phyloP scores from a whole-genome alignment of 1,140 invertebrate species.

The Daktulosphaira vitifoliae region DNA sequence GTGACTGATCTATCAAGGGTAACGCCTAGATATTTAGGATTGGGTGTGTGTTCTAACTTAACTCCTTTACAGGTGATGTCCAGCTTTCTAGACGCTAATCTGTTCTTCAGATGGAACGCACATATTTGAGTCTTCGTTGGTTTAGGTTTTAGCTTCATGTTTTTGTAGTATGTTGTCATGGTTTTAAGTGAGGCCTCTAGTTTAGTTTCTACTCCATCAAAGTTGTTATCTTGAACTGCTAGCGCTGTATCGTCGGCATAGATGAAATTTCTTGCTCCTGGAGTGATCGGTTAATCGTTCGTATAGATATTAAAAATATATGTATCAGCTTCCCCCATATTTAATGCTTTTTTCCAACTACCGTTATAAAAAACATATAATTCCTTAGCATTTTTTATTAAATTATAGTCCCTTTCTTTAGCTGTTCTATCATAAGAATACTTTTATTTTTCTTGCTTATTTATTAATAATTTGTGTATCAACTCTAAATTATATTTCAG shows the following conservation, averaged over 20 bases:
- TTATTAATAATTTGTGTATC: too few species aligned
- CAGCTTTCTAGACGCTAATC: not conserved
- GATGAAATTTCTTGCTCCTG: constrained; percentile 27
- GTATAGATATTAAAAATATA: constrained; percentile 40
- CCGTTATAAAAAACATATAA: too few species aligned
- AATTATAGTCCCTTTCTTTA: too few species aligned
- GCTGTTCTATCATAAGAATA: too few species aligned
- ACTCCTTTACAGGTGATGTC: not conserved
- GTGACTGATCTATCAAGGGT: constrained; percentile 14
- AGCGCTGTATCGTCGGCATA: constrained; percentile 37
- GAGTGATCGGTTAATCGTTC: constrained; percentile 34
- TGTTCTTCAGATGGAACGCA: constrained; percentile 21
- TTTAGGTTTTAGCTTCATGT: constrained; percentile 13
- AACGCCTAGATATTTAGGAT: constrained; percentile 14
- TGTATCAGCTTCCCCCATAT: too few species aligned
- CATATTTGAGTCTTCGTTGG: constrained; percentile 16
- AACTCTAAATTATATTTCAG: too few species aligned
- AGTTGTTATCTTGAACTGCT: constrained; percentile 20
- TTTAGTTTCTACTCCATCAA: constrained; percentile 9
- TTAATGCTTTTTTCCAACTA: too few species aligned
- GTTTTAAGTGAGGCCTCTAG: too few species aligned
- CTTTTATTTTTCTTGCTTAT: too few species aligned
- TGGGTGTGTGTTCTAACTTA: constrained; percentile 2
- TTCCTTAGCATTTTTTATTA: too few species aligned
- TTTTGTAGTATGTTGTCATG: too few species aligned